Evolutionary conservation across 2,888 invertebrate species (phyloP), one percentile per base, ranked within the genome.

Genomic region (Thera britannica): DNA sequence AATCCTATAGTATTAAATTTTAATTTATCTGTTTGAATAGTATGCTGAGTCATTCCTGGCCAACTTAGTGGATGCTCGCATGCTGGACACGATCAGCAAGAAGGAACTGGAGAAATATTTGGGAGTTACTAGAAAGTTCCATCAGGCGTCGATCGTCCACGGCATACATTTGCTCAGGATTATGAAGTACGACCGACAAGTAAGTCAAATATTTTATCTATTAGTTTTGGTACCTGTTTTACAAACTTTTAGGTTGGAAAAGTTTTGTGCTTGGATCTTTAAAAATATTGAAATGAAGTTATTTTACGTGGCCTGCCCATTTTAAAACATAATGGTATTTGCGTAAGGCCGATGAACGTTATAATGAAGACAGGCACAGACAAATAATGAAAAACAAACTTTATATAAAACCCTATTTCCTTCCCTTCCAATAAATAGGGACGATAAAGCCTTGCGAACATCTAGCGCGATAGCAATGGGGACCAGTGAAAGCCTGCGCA

Each of bases 51-150:
- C 96, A 60, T 98, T 98, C 88, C 95, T 98, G 74, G 96, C 97
- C 55, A 98, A 97, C 81, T 95, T 98, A 89, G 98, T 99, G 34
- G 98, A 99, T 88, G 98, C 98, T 2, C 95, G 98, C 67, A 97
- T 99, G 96, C 92, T 99, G 84, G 98, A 98, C 84, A 97, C 98
- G 69, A 95, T 99, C 77, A 98, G 98, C 81, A 98, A 98, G 90
- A 98, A 98, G 84, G 98, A 99, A 85, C 93, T 99, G 81, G 98
- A 98, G 88, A 98, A 98, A 88, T 97, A 98, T 86, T 95, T 99
- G 65, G 97, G 97, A 6, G 98, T 99, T 7, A 98, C 97, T 49
- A 95, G 98, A 72, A 98, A 98, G 90, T 98, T 98, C 89, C 98
- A 98, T 92, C 98, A 98, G 90, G 97, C 98, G 8, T 98, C 98